These are phyloP conservation scores for Scaptomyza tumidula DNA, from an alignment of 2,888 invertebrate genomes.

Conservation along the genomic window DNA sequence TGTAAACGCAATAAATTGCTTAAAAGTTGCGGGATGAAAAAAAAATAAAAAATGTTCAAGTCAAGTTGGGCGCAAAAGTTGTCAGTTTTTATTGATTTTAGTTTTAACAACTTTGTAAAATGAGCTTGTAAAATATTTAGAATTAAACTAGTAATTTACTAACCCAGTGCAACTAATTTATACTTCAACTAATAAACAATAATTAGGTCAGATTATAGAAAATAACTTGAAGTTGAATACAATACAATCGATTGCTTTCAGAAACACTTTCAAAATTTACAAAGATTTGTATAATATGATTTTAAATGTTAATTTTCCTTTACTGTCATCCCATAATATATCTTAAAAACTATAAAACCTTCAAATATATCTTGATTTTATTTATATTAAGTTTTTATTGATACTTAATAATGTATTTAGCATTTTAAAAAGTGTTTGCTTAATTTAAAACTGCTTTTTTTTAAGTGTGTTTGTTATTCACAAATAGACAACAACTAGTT, in stretches of 20 bases:
- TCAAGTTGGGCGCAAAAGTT: slow-evolving; percentile 8
- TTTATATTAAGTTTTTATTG: no score
- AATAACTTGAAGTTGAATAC: no score
- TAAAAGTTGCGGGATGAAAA: background rate
- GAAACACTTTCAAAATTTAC: no score
- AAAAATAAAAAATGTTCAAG: background rate
- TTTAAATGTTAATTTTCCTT: no score
- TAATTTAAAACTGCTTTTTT: background rate
- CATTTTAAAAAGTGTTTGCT: no score
- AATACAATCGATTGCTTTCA: no score
- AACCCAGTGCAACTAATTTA: no score
- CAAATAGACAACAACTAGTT: slow-evolving; percentile 12
- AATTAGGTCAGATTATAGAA: background rate
- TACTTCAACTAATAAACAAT: background rate
- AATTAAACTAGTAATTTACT: background rate
- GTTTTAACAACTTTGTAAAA: slow-evolving; percentile 6
- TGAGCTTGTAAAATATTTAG: background rate
- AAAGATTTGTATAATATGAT: no score
- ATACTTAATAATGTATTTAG: no score
- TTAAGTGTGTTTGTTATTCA: slow-evolving; percentile 8
- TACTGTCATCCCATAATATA: no score
- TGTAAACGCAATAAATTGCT: slow-evolving; percentile 20
- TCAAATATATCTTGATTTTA: no score
- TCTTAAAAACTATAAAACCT: no score
- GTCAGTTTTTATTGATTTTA: slow-evolving; percentile 24